Evolutionary conservation across 2,113 vertebrate species (phyloP).

Genomic region (Percopsis transmontana): DNA sequence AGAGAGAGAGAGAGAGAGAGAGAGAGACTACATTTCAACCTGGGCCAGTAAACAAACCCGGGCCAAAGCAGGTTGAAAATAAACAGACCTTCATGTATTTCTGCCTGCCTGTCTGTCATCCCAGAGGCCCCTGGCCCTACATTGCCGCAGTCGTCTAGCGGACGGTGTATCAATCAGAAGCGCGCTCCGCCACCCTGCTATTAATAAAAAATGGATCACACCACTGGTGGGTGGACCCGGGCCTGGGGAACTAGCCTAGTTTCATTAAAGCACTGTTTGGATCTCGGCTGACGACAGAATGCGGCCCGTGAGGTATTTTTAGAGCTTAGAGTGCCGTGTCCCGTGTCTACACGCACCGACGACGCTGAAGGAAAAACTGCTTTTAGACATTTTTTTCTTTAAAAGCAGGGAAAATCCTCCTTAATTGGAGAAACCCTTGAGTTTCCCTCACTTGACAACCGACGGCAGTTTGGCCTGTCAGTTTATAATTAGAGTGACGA

Average conservation of each 20-base stretch:
- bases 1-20: conserved; percentile 22
- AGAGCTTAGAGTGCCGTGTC: conserved; percentile 43
- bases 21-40: neutral
- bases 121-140: conserved; percentile 40
- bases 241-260: conserved; percentile 81
- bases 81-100: conserved; percentile 55
- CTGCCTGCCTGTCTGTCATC: conserved; percentile 17
- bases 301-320: conserved; percentile 73
- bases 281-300: conserved; percentile 71
- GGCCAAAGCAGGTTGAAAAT: conserved; percentile 35
- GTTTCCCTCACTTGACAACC: conserved; percentile 13
- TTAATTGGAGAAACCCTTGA: conserved; percentile 14
- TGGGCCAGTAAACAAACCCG: conserved; percentile 32
- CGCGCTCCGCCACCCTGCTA: conserved; percentile 59
- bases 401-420: neutral
- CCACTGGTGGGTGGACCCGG: conserved; percentile 69
- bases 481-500: conserved; percentile 33
- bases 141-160: conserved; percentile 45
- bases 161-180: conserved; percentile 72
- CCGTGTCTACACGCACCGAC: conserved; percentile 17
- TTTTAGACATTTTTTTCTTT: neutral
- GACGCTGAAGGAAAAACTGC: neutral
- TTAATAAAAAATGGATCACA: conserved; percentile 84
- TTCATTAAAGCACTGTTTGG: conserved; percentile 75
- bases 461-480: neutral